phyloP scores from a whole-genome alignment of 2,113 vertebrate genomes.

The Benitochromis conjunctus region DNA sequence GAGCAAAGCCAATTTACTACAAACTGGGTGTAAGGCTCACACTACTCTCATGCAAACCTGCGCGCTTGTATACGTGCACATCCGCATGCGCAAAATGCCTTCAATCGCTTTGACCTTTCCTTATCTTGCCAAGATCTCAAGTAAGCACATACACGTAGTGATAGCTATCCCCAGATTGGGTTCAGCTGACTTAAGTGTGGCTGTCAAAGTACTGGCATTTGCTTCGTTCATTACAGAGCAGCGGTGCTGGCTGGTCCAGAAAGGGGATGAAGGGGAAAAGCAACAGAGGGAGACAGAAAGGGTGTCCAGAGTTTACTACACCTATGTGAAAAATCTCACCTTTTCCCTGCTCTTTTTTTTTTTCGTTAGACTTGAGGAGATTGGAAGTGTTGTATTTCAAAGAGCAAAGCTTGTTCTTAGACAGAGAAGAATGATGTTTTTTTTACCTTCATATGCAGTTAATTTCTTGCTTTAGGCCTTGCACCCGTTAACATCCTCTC shows the following conservation, averaged over 20 bases:
- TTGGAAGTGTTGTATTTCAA: background rate
- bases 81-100: conserved; percentile 39
- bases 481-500: background rate
- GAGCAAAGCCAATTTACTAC: conserved; percentile 67
- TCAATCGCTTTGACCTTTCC: conserved; percentile 4
- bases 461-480: background rate
- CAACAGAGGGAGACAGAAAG: background rate
- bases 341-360: background rate
- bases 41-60: conserved; percentile 71
- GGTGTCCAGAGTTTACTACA: background rate
- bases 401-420: no score
- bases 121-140: background rate
- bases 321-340: background rate
- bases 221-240: conserved; percentile 43
- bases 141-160: conserved; percentile 7
- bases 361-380: background rate
- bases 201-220: conserved; percentile 71
- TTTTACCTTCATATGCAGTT: background rate
- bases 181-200: conserved; percentile 66
- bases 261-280: conserved; percentile 46
- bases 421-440: background rate
- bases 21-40: conserved; percentile 47
- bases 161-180: conserved; percentile 79
- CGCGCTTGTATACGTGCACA: conserved; percentile 69
- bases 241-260: conserved; percentile 44